Base-by-base conservation (phyloP, 2,113 vertebrate genomes). In the Brienomyrus longianalis region DNA sequence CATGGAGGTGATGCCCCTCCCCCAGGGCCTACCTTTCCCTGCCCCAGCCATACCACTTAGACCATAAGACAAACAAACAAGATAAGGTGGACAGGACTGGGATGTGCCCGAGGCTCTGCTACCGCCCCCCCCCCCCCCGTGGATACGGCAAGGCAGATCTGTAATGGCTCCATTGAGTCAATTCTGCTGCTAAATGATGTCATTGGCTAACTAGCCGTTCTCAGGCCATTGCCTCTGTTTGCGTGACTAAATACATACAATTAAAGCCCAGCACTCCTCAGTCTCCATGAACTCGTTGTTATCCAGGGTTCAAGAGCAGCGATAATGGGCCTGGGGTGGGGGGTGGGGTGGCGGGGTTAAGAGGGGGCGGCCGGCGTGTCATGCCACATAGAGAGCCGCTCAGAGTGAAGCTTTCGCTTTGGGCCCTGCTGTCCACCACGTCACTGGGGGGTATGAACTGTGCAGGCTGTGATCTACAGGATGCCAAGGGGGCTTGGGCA, bases 181-280 rank as follows among this genome's bases (percentile, higher is more conserved):
- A 96, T 96, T 96, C 95, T 94, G 95, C 96, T 97, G 97, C 97
- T 94, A 96, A 97, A 96, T 97, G 96, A 98, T 98, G 97, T 98
- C 97, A 98, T 97, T 96, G 95, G 97, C 97, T 98, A 98, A 97
- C 97, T 97, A 97, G 97, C 96, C 97, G 96, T 99, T 98, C 98
- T 97, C 98, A 98, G 97, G 97, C 97, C 97, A 98, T 97, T 97
- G 97, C 97, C 96, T 97, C 97, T 97, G 98, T 98, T 98, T 99
- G 98, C 97, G 98, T 99, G 98, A 99, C 98, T 99, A 99, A 99
- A 98, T 98, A 98, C 98, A 98, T 97, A 99, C 98, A 99, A 99
- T 99, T 99, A 99, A 97, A 97, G 96, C 97, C 95, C 95, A 97
- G 97, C 97, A 97, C 97, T 97, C 98, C 96, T 98, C 97, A 97